These are phyloP conservation scores for Mactromeris polynyma DNA, from an alignment of 2,888 invertebrate genomes.

Conservation along the genomic window DNA sequence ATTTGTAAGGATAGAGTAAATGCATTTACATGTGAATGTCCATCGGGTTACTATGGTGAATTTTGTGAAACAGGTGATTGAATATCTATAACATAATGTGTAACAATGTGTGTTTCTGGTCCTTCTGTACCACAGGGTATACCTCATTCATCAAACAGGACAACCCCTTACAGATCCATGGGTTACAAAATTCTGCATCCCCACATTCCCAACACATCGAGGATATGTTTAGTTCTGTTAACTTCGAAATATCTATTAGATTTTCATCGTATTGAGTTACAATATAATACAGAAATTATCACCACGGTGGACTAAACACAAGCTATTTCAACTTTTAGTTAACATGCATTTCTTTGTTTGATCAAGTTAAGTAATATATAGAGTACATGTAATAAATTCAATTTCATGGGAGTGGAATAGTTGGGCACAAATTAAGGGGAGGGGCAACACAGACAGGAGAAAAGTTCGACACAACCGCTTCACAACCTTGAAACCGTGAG, in stretches of 20 bases:
- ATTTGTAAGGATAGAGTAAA: background rate
- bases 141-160: background rate
- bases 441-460: no score
- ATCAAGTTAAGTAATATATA: no score
- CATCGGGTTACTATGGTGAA: background rate
- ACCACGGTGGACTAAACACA: background rate
- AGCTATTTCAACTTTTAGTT: no score
- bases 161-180: no score
- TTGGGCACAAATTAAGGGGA: no score
- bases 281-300: background rate
- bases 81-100: background rate
- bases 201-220: no score
- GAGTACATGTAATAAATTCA: no score
- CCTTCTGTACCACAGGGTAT: background rate
- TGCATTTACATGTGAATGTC: background rate
- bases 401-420: no score
- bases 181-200: no score
- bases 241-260: background rate
- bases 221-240: background rate
- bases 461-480: no score
- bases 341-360: no score
- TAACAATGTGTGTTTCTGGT: background rate
- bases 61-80: background rate
- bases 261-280: background rate
- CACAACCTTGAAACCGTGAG: no score